These are phyloP conservation scores for Mycogona germanica DNA, from an alignment of 2,888 invertebrate genomes.

Conservation along the genomic window DNA sequence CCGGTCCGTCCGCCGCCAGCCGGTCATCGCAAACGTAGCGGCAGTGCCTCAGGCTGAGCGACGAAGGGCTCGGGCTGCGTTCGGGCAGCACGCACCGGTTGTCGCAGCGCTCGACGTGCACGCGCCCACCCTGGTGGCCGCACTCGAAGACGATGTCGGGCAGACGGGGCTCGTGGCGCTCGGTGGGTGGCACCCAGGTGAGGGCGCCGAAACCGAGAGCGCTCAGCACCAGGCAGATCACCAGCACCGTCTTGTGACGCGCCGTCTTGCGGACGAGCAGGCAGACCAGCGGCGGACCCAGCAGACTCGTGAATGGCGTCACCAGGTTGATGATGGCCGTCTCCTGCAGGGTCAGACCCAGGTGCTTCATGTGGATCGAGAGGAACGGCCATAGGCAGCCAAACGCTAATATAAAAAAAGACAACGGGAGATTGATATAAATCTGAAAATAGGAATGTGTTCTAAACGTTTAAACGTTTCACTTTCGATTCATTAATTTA, in stretches of 20 bases:
- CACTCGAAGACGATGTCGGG: constrained; percentile 25
- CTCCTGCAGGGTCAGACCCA: constrained; percentile 60
- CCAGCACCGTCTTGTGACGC: constrained; percentile 31
- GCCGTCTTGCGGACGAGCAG: constrained; percentile 63
- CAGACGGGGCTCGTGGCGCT: constrained; percentile 21
- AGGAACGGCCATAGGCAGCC: constrained; percentile 72
- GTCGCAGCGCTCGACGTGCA: constrained; percentile 25
- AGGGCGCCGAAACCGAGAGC: constrained; percentile 31
- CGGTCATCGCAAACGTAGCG: constrained; percentile 21
- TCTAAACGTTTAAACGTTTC: background rate
- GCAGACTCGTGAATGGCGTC: constrained; percentile 61
- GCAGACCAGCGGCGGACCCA: constrained; percentile 64
- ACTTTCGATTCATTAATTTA: background rate
- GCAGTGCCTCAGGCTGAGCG: constrained; percentile 20
- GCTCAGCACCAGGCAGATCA: constrained; percentile 30
- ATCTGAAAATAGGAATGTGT: background rate
- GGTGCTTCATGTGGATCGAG: constrained; percentile 57
- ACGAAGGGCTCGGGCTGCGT: constrained; percentile 1
- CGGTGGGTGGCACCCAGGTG: constrained; percentile 29
- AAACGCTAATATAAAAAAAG: constrained; percentile 60
- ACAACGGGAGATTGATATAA: background rate
- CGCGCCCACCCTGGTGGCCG: constrained; percentile 19
- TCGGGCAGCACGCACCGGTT: constrained; percentile 10
- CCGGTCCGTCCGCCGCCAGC: background rate
- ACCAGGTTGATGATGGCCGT: constrained; percentile 63